A percentile compares a stretch with the other conserved stretches of the same genome.
Conservation (phyloP, 2,113 vertebrate genomes). For the Rana temporaria region DNA sequence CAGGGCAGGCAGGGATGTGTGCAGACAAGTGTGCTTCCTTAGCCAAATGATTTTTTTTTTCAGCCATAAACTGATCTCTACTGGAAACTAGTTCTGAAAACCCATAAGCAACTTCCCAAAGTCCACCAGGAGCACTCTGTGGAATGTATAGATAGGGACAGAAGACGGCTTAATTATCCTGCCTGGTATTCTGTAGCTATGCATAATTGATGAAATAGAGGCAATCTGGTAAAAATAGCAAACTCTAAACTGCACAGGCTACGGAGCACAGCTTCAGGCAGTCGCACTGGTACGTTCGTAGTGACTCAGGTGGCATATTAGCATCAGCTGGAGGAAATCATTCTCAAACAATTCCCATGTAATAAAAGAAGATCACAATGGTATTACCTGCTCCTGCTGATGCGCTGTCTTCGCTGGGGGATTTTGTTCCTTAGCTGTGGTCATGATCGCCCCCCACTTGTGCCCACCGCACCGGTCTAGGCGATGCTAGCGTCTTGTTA, state of each 20-base stretch:
- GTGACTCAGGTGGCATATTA: conserved; percentile 60
- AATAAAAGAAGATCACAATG: conserved; percentile 23
- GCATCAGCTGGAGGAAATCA: conserved; percentile 25
- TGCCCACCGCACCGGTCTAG: conserved; percentile 66
- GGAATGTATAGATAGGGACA: conserved; percentile 23
- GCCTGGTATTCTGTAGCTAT: conserved; percentile 34
- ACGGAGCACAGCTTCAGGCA: conserved; percentile 56
- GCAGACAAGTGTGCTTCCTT: not conserved
- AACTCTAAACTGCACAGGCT: conserved; percentile 55
- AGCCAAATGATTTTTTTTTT: not conserved
- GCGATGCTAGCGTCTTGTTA: conserved; percentile 57
- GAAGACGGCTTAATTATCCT: conserved; percentile 57
- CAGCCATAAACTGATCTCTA: not conserved
- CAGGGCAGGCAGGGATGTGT: not conserved
- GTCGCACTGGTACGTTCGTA: conserved; percentile 18
- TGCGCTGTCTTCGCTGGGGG: conserved; percentile 84
- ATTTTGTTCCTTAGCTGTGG: conserved; percentile 90
- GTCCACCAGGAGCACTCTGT: not conserved
- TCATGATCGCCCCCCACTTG: conserved; percentile 82
- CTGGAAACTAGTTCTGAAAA: conserved; percentile 21
- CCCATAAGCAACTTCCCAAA: not conserved
- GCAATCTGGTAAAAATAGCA: conserved; percentile 60
- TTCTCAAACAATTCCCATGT: conserved; percentile 12
- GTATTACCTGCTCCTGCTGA: conserved; percentile 92
- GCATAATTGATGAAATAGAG: conserved; percentile 56